These are phyloP conservation scores for Galerucella calmariensis DNA, from an alignment of 2,888 invertebrate species.

Conservation along the genomic window DNA sequence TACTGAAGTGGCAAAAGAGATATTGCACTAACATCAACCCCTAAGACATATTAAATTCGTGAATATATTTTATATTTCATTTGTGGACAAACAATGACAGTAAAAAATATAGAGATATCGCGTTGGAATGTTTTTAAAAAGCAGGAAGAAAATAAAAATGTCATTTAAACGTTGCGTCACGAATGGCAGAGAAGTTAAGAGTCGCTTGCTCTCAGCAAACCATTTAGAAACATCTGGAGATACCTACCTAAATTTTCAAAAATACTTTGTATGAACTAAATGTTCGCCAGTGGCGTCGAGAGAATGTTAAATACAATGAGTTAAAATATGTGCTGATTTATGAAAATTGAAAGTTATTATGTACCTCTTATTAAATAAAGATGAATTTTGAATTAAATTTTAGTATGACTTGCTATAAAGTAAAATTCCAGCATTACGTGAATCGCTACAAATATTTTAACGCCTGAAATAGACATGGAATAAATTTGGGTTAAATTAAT, in stretches of 20 bases:
- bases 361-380: no score
- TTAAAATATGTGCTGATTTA: neutral
- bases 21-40: no score
- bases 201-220: constrained; percentile 49
- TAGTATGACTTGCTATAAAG: no score
- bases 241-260: constrained; percentile 38
- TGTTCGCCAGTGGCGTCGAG: constrained; percentile 31
- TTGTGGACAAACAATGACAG: no score
- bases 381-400: no score
- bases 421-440: neutral
- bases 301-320: neutral
- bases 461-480: neutral
- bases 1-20: no score
- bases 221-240: constrained; percentile 55
- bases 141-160: constrained; percentile 50
- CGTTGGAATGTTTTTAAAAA: constrained; percentile 44
- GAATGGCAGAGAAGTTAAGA: constrained; percentile 48
- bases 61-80: no score
- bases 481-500: constrained; percentile 14
- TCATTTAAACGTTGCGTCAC: constrained; percentile 55
- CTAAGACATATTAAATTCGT: no score
- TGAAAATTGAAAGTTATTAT: no score
- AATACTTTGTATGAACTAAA: constrained; percentile 41
- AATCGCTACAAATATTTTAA: neutral
- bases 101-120: constrained; percentile 41